Base-by-base conservation (phyloP, 2,113 vertebrate genomes). In the Archocentrus centrarchus region DNA sequence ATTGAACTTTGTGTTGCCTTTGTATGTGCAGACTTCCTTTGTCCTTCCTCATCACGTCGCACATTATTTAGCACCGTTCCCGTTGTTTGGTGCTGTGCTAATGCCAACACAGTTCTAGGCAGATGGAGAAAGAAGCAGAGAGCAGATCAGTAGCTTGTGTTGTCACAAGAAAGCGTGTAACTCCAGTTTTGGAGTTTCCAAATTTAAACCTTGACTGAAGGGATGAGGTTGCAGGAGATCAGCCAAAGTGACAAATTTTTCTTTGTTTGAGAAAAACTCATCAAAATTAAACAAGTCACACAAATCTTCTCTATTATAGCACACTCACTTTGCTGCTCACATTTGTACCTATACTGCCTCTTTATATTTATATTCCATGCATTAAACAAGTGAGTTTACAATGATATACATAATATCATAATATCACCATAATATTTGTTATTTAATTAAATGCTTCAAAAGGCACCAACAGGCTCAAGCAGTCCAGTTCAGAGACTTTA, bases 1-100 rank as follows among this genome's bases (percentile, higher is more conserved):
- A 30, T 3, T 86, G 85, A 90, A 89, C 83, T 82, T 41, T 81
- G 80, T 24, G 27, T 84, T 22, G 14, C 58, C 62, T 81, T 87
- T 85, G 59, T 85, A 80, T 73, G 75, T 15, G 8, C 17, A 77
- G 35, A 59, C 68, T 22, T 79, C 22, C 20, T 83, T 80, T 84
- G 80, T 82, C 81, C 50, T 60, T 75, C 75, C 30, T 39, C 50
- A 3, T 75, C 75, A 50, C 76, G 11, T 75, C 8, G 15, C 50
- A 77, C 80, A 2, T 70, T 66, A 66, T 78, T 73, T 75, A n/a
- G 41, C 47, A 35, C 41, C 6, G 15, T 39, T 58, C 27, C 27
- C 50, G 10, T 37, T 73, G 79, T 77, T 58, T 60, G 66, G 4
- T n/a, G 55, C 57, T 59, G 77, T 11, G 14, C 58, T 68, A 59